Conservation (phyloP, 2,113 vertebrate species). For the Anguilla japonica region DNA sequence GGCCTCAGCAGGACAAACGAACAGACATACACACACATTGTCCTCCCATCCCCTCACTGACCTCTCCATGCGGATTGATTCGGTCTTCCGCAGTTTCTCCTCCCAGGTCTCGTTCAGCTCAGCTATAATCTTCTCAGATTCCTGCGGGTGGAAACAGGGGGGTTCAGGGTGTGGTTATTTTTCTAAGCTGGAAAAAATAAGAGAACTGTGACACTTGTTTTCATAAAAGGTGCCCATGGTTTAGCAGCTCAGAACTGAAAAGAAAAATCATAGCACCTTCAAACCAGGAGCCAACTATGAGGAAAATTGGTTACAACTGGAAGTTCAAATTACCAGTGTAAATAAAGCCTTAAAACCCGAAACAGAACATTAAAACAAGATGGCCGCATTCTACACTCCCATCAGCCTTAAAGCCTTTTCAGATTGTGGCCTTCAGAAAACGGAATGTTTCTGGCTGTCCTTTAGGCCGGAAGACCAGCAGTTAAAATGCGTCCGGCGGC, state of each 20-base stretch:
- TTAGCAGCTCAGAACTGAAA: neutral
- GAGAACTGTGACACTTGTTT: neutral
- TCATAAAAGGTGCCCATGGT: neutral
- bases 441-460: neutral
- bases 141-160: conserved; percentile 64
- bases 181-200: neutral
- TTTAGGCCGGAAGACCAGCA: neutral
- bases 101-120: conserved; percentile 88
- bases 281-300: neutral
- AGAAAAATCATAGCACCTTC: neutral
- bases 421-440: neutral
- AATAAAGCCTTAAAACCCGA: neutral
- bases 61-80: conserved; percentile 98
- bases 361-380: neutral
- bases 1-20: neutral
- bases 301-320: neutral
- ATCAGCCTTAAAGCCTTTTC: neutral
- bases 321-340: neutral
- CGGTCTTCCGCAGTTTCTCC: conserved; percentile 91
- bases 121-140: conserved; percentile 98
- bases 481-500: neutral
- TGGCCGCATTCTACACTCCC: neutral
- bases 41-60: conserved; percentile 50
- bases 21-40: neutral
- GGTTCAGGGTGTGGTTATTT: neutral